Evolutionary conservation across 2,113 vertebrate species (phyloP).

Genomic region (Perca flavescens): DNA sequence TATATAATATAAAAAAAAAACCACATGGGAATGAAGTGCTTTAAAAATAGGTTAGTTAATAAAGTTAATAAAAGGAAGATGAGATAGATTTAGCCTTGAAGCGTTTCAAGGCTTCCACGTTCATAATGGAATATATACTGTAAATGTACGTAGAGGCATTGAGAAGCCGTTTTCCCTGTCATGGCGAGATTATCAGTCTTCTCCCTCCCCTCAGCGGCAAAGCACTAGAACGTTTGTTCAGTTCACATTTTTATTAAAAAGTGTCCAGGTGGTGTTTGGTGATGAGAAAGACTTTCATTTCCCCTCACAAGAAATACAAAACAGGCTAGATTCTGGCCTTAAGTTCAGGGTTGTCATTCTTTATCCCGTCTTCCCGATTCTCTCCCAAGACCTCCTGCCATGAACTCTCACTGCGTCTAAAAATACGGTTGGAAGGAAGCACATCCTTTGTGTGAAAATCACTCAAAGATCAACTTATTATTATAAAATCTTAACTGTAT

Average conservation of each 20-base stretch:
- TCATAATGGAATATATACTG: conserved; percentile 10
- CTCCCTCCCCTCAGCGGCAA: conserved; percentile 42
- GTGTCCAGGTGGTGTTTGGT: conserved; percentile 30
- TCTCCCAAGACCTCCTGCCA: conserved; percentile 3
- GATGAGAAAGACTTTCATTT: conserved; percentile 14
- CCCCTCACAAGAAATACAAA: conserved; percentile 21
- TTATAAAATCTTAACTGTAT: neutral
- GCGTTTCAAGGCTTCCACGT: conserved; percentile 24
- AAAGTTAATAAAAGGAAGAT: conserved; percentile 32
- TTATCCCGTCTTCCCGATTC: neutral
- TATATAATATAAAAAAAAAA: too few species aligned
- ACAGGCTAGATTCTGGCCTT: conserved; percentile 30
- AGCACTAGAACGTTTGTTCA: conserved; percentile 49
- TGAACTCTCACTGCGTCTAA: conserved; percentile 64
- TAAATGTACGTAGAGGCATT: conserved; percentile 34
- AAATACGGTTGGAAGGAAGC: conserved; percentile 18
- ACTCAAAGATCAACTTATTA: neutral
- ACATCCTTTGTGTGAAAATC: neutral
- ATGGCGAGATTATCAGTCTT: conserved; percentile 39
- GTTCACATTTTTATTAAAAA: conserved; percentile 65
- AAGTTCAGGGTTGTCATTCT: conserved; percentile 20
- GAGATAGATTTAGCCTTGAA: neutral
- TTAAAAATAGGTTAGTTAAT: conserved; percentile 34
- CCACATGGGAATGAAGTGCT: conserved; percentile 42
- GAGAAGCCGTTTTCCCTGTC: conserved; percentile 15